Conservation (phyloP, 2,113 vertebrate species). For the Nycticorax nycticorax region DNA sequence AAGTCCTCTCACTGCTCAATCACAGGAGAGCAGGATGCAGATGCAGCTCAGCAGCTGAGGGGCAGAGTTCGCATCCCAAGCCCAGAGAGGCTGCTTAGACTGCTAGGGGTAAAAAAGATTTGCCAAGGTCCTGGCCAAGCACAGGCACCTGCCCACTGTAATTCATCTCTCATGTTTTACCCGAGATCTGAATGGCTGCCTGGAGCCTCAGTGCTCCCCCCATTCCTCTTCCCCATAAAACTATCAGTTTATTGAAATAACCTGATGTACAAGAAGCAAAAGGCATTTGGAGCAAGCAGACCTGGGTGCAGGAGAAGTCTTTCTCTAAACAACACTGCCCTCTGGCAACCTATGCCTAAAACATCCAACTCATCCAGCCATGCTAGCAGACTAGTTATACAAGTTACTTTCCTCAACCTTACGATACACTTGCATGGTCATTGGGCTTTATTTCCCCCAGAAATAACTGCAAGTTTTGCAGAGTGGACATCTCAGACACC, state of each 20-base stretch:
- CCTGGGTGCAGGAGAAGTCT: not conserved
- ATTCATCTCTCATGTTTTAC: not conserved
- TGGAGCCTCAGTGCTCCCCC: not conserved
- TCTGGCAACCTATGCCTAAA: not conserved
- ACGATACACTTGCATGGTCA: not conserved
- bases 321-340: not conserved
- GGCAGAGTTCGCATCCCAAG: not conserved
- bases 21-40: not conserved
- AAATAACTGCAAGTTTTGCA: not conserved
- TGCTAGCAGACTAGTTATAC: not conserved
- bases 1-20: not conserved
- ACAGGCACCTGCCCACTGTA: fast-evolving
- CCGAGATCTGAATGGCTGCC: not conserved
- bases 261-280: not conserved
- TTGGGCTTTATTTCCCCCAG: not conserved
- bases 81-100: not conserved
- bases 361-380: not conserved
- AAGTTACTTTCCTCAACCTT: not conserved
- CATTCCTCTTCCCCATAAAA: not conserved
- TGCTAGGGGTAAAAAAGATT: not conserved
- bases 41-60: not conserved
- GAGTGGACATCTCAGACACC: not conserved
- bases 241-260: not conserved
- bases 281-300: not conserved
- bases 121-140: not conserved